Conservation (phyloP, 2,888 invertebrate genomes). For the Lithophane leautieri region DNA sequence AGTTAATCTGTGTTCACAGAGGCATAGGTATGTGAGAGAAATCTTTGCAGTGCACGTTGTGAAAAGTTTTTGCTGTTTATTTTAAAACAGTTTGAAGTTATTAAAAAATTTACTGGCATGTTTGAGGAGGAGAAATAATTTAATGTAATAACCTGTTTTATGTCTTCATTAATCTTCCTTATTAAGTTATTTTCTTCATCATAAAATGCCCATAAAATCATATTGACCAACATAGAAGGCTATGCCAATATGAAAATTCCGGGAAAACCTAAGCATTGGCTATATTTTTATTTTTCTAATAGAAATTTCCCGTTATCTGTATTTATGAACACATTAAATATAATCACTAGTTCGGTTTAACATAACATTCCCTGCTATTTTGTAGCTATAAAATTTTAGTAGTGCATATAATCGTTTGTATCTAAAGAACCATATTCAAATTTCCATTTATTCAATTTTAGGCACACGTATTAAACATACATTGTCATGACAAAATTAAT, state of each 20-base stretch:
- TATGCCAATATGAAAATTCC: constrained; percentile 8
- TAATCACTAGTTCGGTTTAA: constrained; percentile 38
- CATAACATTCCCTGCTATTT: constrained; percentile 42
- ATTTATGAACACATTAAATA: constrained; percentile 55
- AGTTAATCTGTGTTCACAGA: constrained; percentile 45
- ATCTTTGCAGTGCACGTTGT: not conserved
- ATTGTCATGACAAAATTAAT: constrained; percentile 35
- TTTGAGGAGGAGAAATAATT: not conserved
- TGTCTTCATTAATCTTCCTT: not conserved
- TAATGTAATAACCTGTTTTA: not conserved
- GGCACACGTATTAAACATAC: constrained; percentile 39
- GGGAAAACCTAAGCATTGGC: not conserved
- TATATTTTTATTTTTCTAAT: constrained; percentile 26
- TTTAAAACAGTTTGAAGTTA: not conserved
- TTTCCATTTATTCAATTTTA: constrained; percentile 38
- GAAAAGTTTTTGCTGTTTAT: not conserved
- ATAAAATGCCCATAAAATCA: not conserved
- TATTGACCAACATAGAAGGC: not conserved
- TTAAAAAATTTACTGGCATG: not conserved
- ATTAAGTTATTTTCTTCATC: too few species aligned
- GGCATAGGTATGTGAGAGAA: constrained; percentile 1
- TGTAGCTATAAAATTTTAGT: constrained; percentile 55
- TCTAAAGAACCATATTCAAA: constrained; percentile 42
- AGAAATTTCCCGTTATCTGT: constrained; percentile 19
- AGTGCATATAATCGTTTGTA: constrained; percentile 39